Evolutionary conservation across 2,113 vertebrate genomes (phyloP), one percentile per base, ranked within the genome.

Genomic region (Ictidomys tridecemlineatus): DNA sequence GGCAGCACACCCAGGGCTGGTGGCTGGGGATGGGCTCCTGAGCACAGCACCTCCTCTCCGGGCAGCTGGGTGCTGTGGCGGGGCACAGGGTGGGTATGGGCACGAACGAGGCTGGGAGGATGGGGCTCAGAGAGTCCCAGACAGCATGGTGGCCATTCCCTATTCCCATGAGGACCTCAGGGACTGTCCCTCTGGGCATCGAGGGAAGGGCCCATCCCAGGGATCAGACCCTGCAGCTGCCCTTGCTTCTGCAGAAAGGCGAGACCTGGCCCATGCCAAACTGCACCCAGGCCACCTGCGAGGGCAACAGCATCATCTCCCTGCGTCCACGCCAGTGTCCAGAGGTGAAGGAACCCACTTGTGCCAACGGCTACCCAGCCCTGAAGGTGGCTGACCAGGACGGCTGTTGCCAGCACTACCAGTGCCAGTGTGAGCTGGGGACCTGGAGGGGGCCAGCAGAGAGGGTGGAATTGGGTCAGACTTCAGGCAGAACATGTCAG

Each of bases 361-460:
- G 99, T 88, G 90, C 98, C 14, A 99, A 99, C 73, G 99, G 98
- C 90, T 99, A 99, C 84, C 95, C 98, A 0, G 98, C 99, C 58
- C 63, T 99, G 61, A 95, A 98, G 88, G 98, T 99, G 51, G 98
- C 93, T 28, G 99, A 99, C 79, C 94, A 98, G 34, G 95, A 99
- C 0, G 22, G 97, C 92, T 99, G 99, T 96, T 99, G 99, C 92
- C 82, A 98, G 5, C 69, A 98, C 20, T 99, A 99, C 5, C 98
- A 98, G n/a, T 99, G 99, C 96, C 99, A 99, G 97, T 99, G 99
- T 99, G 98, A 99, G 99, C 80, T 2, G 8, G 24, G 16, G 8
- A 4, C 4, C 61, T 4, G 0, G 7, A 4, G 39, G 34, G 13
- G 8, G 32, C 4, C 9, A 1, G 88, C 56, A 2, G 5, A 9